Evolutionary conservation across 2,888 invertebrate genomes (phyloP), one percentile per base, ranked within the genome.

Genomic region (Synergus japonicus): DNA sequence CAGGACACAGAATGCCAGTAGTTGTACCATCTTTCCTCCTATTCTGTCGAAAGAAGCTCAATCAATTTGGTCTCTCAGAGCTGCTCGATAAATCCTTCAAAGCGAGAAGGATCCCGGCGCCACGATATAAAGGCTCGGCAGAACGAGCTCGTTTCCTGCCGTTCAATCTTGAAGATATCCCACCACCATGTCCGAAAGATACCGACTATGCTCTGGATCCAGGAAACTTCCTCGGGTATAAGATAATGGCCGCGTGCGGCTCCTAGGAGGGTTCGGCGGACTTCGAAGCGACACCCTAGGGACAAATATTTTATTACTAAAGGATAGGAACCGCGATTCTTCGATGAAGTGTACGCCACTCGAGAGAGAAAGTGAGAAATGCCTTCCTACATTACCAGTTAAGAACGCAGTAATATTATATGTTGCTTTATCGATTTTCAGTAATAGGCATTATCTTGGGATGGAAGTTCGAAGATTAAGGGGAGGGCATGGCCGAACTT

Each of bases 261-360:
- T 83, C 84, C 81, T 84, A 80, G 83, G 80, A 86, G 83, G 85
- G 82, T 79, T 78, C 77, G 81, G 80, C 80, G 82, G 79, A 84
- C 87, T 88, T 84, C 82, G 87, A 86, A 89, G 90, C 87, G 89
- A 89, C 88, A 84, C 90, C 88, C 90, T 41, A 79, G 90, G 90
- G 90, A 90, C 86, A 88, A 85, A 90, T 90, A 89, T 89, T 90
- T 90, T 90, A 90, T 90, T 90, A 89, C 88, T 87, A 88, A 90
- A 89, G 87, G 89, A 88, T 87, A 86, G 85, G 86, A 86, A 73
- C 79, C 69, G 66, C 63, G 49, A 73, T 37, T 73, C 49, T 73
- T 54, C 49, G 69, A 29, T 73, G 46, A 73, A 73, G 37, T 37
- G 37, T 73, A 49, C n/a, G 29, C 22, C 46, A 41, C 49, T 29